Base-by-base conservation (phyloP, 2,113 vertebrate genomes). In the Addax nasomaculatus region DNA sequence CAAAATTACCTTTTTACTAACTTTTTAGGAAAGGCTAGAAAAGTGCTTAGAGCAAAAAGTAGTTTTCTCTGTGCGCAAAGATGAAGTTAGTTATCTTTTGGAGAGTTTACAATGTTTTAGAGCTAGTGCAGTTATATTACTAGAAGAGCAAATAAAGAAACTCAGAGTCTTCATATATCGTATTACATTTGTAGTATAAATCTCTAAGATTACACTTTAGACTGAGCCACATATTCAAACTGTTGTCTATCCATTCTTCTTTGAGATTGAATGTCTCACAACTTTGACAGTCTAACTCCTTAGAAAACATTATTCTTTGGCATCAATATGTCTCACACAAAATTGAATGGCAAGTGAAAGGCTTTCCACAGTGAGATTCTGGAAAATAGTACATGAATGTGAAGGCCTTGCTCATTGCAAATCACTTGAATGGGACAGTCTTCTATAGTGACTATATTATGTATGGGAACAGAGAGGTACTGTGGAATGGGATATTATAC, bases 291-390 rank as follows among this genome's bases (percentile, higher is more conserved):
- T 29, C 49, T 39, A 79, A 95, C 36, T 58, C n/a, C 62, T 96
- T 49, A 85, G 55, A 85, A 87, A 96, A 88, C 87, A 60, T 78
- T 87, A 73, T 94, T 96, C 60, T 95, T 80, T 91, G 51, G 30
- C 43, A 92, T 91, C 67, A 30, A 3, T 93, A 39, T 83, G 49
- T 89, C 93, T 62, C 43, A 7, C 13, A 95, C 7, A 87, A 81
- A 93, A 97, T 25, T 89, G 39, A 92, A 73, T 55, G 60, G 14
- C 43, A 97, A 95, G 53, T 47, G 43, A 85, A 93, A 70, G 7
- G 2, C 36, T 84, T n/a, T 49, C 70, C n/a, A 78, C 9, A 47
- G 23, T 86, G 73, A 95, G 16, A 92, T 29, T 93, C 49, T 25
- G 47, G 76, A 70, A 95, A 94, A 57, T 6, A 39, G 25, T 62